Evolutionary conservation across 2,797 vertebrate species (phyloP).

Genomic region (Phyllotis vaccarum): DNA sequence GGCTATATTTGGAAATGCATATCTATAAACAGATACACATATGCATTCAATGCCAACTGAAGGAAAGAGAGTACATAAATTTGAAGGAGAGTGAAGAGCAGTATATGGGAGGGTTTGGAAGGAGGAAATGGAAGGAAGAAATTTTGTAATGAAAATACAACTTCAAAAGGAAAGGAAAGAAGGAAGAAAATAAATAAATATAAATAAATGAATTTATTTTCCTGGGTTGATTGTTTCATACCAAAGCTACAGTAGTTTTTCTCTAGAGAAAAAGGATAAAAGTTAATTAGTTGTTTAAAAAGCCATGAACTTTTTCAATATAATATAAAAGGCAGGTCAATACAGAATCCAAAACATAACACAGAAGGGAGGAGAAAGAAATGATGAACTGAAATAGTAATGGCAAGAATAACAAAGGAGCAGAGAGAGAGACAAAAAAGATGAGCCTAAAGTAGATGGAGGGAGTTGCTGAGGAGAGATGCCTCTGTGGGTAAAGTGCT

Average conservation of each 20-base stretch:
- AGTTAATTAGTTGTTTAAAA: slow-evolving; percentile 18
- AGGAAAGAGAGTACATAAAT: neutral
- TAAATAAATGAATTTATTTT: too few species aligned
- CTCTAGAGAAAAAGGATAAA: slow-evolving; percentile 15
- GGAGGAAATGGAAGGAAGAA: neutral
- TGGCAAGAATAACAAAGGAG: neutral
- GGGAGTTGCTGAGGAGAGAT: neutral
- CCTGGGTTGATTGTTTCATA: neutral
- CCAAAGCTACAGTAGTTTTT: neutral
- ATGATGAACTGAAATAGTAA: neutral
- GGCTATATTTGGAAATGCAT: neutral
- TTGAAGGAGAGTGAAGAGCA: neutral
- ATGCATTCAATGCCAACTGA: neutral
- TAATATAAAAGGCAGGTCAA: slow-evolving; percentile 26
- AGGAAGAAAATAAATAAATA: neutral
- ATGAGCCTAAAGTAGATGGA: neutral
- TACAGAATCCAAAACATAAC: slow-evolving; percentile 29
- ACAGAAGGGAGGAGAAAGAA: slow-evolving; percentile 30
- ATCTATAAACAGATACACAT: neutral
- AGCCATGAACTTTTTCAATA: neutral
- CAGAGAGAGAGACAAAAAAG: neutral
- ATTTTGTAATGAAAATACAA: neutral
- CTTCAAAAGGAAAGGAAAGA: neutral
- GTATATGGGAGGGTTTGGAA: neutral
- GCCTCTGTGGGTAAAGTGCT: neutral